phyloP scores from a whole-genome alignment of 1,140 invertebrate species.

The Atopsyche davidsoni region DNA sequence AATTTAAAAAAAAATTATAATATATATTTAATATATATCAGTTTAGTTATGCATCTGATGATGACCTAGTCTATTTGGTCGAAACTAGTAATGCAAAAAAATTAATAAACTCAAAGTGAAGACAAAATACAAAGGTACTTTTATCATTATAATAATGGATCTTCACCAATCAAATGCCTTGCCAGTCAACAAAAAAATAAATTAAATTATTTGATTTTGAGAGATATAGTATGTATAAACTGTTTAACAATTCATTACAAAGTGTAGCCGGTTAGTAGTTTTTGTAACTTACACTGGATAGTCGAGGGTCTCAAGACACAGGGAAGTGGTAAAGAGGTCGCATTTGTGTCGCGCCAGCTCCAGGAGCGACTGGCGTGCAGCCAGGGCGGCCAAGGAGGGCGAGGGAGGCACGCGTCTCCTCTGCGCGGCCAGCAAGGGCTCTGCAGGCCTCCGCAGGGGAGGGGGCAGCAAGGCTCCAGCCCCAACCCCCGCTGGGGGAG shows the following conservation, averaged over 20 bases:
- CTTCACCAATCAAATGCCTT: too few relatives aligned
- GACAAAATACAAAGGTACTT: too few relatives aligned
- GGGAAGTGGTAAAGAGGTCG: slow-evolving; percentile 66
- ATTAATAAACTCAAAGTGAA: too few relatives aligned
- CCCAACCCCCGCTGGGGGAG: neutral
- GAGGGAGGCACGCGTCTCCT: slow-evolving; percentile 32
- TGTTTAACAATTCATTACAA: slow-evolving; percentile 1
- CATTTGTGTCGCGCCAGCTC: slow-evolving; percentile 44
- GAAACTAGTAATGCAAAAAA: too few relatives aligned
- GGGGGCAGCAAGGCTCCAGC: neutral
- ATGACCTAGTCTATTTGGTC: too few relatives aligned
- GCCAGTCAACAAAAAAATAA: slow-evolving; percentile 17
- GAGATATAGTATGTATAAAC: neutral
- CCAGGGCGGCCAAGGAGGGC: slow-evolving; percentile 28
- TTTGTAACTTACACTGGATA: slow-evolving; percentile 71
- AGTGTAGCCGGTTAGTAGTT: too few relatives aligned
- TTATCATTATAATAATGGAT: too few relatives aligned
- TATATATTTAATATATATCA: too few relatives aligned
- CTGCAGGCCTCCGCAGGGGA: neutral
- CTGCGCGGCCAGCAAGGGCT: slow-evolving; percentile 34
- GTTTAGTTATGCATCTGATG: too few relatives aligned
- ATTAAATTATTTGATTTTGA: slow-evolving; percentile 4
- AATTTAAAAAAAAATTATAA: too few relatives aligned
- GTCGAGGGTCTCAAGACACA: slow-evolving; percentile 67
- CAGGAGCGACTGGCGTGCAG: slow-evolving; percentile 29